Evolutionary conservation across 2,888 invertebrate species (phyloP), one percentile per base, ranked within the genome.

Genomic region (Mylabris sibirica): DNA sequence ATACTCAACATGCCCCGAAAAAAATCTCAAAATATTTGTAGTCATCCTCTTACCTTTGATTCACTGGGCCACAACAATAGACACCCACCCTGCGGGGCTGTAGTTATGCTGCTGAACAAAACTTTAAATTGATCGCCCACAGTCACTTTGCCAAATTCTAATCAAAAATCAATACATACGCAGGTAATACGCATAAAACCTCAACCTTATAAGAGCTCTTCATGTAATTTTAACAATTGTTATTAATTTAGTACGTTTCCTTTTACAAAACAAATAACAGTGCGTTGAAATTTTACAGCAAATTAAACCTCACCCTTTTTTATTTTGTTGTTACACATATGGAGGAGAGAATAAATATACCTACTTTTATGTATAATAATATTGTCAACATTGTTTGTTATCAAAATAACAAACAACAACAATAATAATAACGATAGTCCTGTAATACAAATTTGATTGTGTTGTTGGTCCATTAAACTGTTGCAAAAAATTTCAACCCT

Each of bases 141-240:
- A 24, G 22, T 57, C 24, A 14, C 57, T 20, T 49, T 24, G 57
- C 22, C 57, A 24, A 57, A 57, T 11, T 14, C 14, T 57, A 57
- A 57, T 57, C 57, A 57, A 57, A 57, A 57, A 57, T 57, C 57
- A 24, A 57, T 57, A 57, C 17, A 11, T 11, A 5, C 57, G 22
- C 57, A 57, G 57, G 24, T 57, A 57, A 57, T 24, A 12, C 24
- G 24, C 24, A 24, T 57, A 24, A 24, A 20, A 57, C 57, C 22
- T 5, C 57, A 24, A 57, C 12, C 20, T 53, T 53, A 20, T 53
- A 20, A 2, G 20, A 22, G 11, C 1, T 22, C 20, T 22, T 22
- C 8, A 44, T 3, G 5, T 11, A 44, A 44, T 44, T 44, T n/a
- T n/a, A 44, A 44, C 44, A 5, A 44, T 2, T 44, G 4, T 11